Base-by-base conservation (phyloP, 2,888 invertebrate genomes). In the Cataglyphis livida region DNA sequence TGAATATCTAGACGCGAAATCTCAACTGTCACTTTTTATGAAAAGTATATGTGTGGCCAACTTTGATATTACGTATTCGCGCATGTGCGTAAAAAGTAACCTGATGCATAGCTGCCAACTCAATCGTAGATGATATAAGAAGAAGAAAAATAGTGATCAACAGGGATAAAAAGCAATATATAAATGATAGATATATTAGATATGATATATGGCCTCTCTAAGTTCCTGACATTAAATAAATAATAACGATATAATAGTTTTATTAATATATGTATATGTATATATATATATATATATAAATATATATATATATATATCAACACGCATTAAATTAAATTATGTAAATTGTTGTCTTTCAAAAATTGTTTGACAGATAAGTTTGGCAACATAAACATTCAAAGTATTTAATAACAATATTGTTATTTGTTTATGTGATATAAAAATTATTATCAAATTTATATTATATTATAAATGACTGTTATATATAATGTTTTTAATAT, bases 311-410 rank as follows among this genome's bases (percentile, higher is more conserved):
- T 41, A 41, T 41, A 15, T 18, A 62, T 35, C 21, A 9, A 48
- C 21, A 28, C 3, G 44, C n/a, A 32, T 6, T 32, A 32, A 32
- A 32, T 32, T 28, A 32, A 32, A 48, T 41, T 25, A 21, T 18
- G 25, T 66, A 51, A 12, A 10, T 38, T 18, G n/a, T n/a, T 21
- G 54, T 35, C 1, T 51, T 25, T 51, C 38, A 35, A 15, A 59
- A 9, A 25, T 44, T 18, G 4, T 65, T 64, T 74, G n/a, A 64
- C 28, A 32, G 12, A 18, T 9, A 64, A 28, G 9, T n/a, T 35
- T 21, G 32, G 48, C 9, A 59, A 32, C 76, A 87, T 76, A 83
- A 87, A 65, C 76, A 87, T 78, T 87, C 10, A 51, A n/a, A n/a
- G n/a, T 51, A 51, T n/a, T 44, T 44, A 15, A 6, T 48, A n/a